phyloP scores from a whole-genome alignment of 2,797 vertebrate species.

The Pseudotriccus pelzelni region DNA sequence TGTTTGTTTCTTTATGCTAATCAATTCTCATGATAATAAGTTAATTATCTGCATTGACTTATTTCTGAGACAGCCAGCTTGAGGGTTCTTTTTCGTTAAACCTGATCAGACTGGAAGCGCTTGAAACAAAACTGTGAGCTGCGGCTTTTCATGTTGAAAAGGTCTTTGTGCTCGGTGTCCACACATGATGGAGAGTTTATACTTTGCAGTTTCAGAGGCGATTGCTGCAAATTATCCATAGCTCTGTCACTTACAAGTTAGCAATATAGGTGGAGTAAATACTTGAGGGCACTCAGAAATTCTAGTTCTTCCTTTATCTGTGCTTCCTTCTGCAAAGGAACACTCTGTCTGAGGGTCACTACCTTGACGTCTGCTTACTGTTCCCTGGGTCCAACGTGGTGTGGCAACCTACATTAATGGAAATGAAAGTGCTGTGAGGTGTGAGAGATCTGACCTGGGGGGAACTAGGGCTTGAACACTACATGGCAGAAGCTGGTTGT shows the following conservation, averaged over 20 bases:
- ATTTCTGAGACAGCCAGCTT: background rate
- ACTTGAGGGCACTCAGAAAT: background rate
- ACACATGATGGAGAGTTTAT: background rate
- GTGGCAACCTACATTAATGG: background rate
- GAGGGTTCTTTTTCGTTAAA: background rate
- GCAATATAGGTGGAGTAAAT: background rate
- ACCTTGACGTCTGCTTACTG: background rate
- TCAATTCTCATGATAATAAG: background rate
- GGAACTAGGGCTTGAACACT: background rate
- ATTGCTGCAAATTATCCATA: background rate
- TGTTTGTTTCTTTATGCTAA: slow-evolving; percentile 39
- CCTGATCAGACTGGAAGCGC: background rate
- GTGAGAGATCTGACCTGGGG: background rate
- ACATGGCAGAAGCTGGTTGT: background rate
- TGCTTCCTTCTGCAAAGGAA: background rate
- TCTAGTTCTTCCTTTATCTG: background rate
- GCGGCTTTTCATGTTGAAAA: background rate
- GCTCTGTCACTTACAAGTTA: background rate
- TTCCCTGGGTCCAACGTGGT: background rate
- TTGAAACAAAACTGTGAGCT: background rate
- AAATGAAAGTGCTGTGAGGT: background rate
- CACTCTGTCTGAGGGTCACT: background rate
- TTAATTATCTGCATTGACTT: slow-evolving; percentile 31
- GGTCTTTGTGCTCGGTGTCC: background rate
- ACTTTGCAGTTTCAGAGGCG: background rate